Conservation (phyloP, 2,888 invertebrate species). For the Rugalucina vietnamica region DNA sequence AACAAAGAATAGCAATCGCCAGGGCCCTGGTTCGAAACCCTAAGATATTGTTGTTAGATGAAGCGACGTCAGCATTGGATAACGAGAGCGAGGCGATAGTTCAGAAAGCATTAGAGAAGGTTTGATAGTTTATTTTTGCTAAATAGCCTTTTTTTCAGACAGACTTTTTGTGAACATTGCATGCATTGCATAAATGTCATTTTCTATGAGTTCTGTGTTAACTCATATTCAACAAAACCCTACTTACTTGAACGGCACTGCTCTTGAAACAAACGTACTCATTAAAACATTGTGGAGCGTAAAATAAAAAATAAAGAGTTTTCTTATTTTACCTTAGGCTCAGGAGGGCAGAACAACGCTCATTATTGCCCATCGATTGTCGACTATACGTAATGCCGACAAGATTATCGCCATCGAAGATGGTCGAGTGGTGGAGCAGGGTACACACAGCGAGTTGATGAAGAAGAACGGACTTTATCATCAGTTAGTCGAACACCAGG, state of each 20-base stretch:
- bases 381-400: conserved; percentile 85
- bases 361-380: conserved; percentile 84
- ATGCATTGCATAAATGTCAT: too few species aligned
- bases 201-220: too few species aligned
- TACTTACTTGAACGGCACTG: too few species aligned
- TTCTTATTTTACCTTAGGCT: too few species aligned
- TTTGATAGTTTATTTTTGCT: too few species aligned
- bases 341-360: conserved; percentile 82
- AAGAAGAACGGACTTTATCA: conserved; percentile 83
- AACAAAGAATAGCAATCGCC: conserved; percentile 83
- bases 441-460: conserved; percentile 84
- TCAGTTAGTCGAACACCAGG: conserved; percentile 83
- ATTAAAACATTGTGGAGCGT: too few species aligned
- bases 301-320: too few species aligned
- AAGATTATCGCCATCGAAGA: conserved; percentile 84
- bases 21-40: conserved; percentile 87
- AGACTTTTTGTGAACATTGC: too few species aligned
- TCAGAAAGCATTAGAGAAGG: conserved; percentile 89
- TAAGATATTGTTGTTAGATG: conserved; percentile 88
- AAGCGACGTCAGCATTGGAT: conserved; percentile 94
- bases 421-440: conserved; percentile 84
- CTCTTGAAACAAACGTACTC: too few species aligned
- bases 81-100: conserved; percentile 92
- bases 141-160: too few species aligned
- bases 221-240: too few species aligned